A percentile compares a stretch with the other conserved stretches of the same genome.
Conservation (phyloP, 2,888 invertebrate species). For the Punctoribates punctum region DNA sequence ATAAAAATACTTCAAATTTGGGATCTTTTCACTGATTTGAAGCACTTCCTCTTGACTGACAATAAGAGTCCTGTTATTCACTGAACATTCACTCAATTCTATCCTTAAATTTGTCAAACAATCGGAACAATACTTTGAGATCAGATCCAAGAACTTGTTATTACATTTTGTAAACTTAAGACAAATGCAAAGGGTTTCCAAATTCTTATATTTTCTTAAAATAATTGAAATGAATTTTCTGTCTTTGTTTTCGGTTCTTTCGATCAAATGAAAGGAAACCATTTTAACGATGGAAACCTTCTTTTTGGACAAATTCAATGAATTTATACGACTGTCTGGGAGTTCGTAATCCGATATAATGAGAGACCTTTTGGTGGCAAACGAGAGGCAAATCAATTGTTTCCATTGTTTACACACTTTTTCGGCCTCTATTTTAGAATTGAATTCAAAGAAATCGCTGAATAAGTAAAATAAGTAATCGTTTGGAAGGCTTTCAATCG, state of each 20-base stretch:
- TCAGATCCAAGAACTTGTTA: neutral
- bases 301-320: neutral
- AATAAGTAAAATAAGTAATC: neutral
- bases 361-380: neutral
- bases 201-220: neutral
- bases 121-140: neutral
- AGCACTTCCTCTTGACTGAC: neutral
- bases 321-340: neutral
- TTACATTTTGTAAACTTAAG: slow-evolving; percentile 11
- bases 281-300: neutral
- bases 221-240: neutral
- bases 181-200: neutral
- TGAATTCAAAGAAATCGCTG: neutral
- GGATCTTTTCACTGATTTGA: neutral
- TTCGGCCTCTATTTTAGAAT: neutral
- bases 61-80: neutral
- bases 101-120: neutral
- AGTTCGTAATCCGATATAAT: neutral
- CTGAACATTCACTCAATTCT: slow-evolving; percentile 5
- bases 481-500: neutral
- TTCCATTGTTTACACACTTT: neutral
- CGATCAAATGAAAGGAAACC: slow-evolving; percentile 1
- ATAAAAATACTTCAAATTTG: neutral
- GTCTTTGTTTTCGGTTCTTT: slow-evolving; percentile 11
- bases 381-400: neutral